Percentiles rank a stretch among this genome's conserved stretches.
phyloP scores from a whole-genome alignment of 2,113 vertebrate genomes.

The Vombatus ursinus region DNA sequence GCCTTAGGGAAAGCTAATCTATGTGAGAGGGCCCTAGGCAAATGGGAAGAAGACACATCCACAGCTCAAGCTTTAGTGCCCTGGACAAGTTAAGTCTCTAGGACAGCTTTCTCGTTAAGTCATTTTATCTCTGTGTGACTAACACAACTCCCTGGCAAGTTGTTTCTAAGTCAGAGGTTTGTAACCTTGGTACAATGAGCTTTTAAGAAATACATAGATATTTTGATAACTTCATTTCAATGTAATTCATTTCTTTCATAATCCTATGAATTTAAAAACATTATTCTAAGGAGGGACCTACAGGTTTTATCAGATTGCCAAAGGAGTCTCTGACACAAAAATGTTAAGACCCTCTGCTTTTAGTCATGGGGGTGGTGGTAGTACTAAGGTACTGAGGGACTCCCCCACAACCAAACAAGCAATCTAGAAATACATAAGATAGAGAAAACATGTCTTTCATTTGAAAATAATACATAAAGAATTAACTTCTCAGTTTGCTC shows the following conservation, averaged over 20 bases:
- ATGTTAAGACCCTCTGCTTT: neutral
- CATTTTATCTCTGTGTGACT: neutral
- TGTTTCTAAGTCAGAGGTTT: neutral
- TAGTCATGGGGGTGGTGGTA: neutral
- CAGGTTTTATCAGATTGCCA: neutral
- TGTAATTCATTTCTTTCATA: neutral
- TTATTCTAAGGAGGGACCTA: neutral
- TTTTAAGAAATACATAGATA: too few relatives aligned
- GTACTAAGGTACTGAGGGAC: neutral
- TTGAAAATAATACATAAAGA: neutral
- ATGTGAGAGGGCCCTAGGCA: neutral
- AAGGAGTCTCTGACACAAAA: neutral
- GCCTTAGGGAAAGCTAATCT: neutral
- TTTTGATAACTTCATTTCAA: neutral
- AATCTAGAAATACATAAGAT: neutral
- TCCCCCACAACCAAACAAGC: neutral
- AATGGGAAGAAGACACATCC: neutral
- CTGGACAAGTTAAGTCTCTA: neutral
- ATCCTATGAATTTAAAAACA: neutral
- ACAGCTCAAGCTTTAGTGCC: neutral
- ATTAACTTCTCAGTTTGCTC: neutral
- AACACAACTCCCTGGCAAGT: neutral
- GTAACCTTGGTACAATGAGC: neutral
- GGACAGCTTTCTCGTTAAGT: neutral
- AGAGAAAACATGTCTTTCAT: neutral